Evolutionary conservation across 1,140 invertebrate species (phyloP).

Genomic region (Cotesia chilonis): DNA sequence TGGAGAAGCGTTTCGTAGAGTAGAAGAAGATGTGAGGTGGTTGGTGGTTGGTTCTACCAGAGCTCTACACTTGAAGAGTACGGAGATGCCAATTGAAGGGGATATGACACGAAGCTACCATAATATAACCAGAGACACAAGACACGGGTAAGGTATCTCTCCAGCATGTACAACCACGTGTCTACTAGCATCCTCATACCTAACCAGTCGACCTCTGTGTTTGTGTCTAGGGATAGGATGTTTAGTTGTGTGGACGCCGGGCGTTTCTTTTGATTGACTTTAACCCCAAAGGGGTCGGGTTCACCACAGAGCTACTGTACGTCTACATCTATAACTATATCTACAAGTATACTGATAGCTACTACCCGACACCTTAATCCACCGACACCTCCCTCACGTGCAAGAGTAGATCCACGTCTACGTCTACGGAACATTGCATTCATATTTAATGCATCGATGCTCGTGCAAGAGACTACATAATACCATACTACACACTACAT

Average conservation of each 20-base stretch:
- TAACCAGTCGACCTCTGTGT: too few relatives aligned
- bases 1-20: conserved; percentile 13
- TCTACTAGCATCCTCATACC: too few relatives aligned
- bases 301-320: background rate
- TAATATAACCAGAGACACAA: background rate
- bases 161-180: too few relatives aligned
- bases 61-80: background rate
- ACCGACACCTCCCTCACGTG: background rate
- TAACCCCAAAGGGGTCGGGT: conserved; percentile 12
- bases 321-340: too few relatives aligned
- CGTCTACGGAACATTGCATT: conserved; percentile 21
- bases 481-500: too few relatives aligned
- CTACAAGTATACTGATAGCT: too few relatives aligned
- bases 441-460: conserved; percentile 29
- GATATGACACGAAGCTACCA: background rate
- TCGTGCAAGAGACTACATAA: conserved; percentile 16
- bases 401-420: background rate
- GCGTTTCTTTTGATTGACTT: conserved; percentile 25
- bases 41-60: background rate
- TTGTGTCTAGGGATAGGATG: background rate
- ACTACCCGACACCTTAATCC: too few relatives aligned
- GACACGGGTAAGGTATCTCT: too few relatives aligned
- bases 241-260: background rate
- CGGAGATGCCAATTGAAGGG: conserved; percentile 5
- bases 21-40: conserved; percentile 6